Evolutionary conservation across 2,797 vertebrate genomes (phyloP), one percentile per base, ranked within the genome.

Genomic region (Gymnothorax javanicus): DNA sequence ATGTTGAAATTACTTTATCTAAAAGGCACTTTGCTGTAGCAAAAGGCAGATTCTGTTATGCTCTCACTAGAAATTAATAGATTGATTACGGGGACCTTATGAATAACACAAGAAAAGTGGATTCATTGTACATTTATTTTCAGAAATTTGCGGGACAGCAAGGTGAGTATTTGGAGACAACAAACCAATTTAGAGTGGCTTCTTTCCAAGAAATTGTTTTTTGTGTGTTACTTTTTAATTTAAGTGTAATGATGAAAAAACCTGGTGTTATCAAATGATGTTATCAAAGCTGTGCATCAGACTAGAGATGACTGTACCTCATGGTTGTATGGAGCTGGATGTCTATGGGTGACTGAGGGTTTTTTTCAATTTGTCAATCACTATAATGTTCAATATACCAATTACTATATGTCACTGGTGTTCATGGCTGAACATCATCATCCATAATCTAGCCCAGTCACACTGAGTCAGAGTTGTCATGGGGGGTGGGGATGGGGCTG

Each of bases 101-200:
- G 20, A 81, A 81, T 56, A 56, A 81, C n/a, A 56, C n/a, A 9
- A 56, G 8, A 7, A n/a, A 81, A 13, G 56, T 56, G 20, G 77
- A 81, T 81, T 81, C 52, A 81, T 56, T 54, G 50, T 79, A 6
- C 50, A 20, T 52, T 13, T 2, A 79, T 52, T 54, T 79, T 43
- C 43, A 11, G 15, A 52, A 54, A 8, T 54, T 56, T 23, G 52
- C 54, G 17, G 17, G 56, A 81, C 56, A 56, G 56, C 77, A 54
- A 43, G 77, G 77, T 81, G 77, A 81, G 54, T 43, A 56, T 81
- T 81, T 54, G 17, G 77, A 56, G 77, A 81, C 77, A 81, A 17
- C 73, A 71, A 77, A 25, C 33, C 6, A 43, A 43, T 43, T 43
- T 43, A 1, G 33, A 43, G 33, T 43, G 33, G 33, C 33, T 43